Evolutionary conservation across 2,888 invertebrate genomes (phyloP).

Genomic region (Parthenolecanium corni): DNA sequence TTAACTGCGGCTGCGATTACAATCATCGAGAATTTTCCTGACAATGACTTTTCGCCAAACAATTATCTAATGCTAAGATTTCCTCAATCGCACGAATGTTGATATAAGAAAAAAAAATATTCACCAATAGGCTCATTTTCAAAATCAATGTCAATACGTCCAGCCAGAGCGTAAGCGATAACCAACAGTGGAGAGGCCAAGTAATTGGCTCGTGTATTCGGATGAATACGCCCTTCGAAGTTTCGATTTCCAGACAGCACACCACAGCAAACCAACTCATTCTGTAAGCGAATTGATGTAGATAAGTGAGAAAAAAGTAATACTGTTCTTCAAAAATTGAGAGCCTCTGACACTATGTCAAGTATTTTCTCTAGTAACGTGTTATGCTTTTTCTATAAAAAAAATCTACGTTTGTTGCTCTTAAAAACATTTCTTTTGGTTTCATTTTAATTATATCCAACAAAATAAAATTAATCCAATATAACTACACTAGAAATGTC

Average conservation of each 20-base stretch:
- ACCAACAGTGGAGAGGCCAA: slow-evolving; percentile 93
- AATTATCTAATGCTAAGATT: no score
- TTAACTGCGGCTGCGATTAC: not conserved
- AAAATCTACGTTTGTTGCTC: not conserved
- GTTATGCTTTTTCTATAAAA: not conserved
- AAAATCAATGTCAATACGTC: slow-evolving; percentile 89
- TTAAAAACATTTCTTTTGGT: no score
- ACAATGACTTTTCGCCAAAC: no score
- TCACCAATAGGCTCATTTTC: slow-evolving; percentile 72
- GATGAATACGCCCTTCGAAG: slow-evolving; percentile 96
- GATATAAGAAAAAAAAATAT: slow-evolving; percentile 29
- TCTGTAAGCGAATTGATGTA: slow-evolving; percentile 43
- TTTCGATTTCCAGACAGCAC: slow-evolving; percentile 95
- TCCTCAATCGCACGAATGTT: not conserved
- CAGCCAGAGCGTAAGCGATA: slow-evolving; percentile 94
- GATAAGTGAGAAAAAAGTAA: no score
- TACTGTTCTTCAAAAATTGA: no score
- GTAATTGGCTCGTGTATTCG: slow-evolving; percentile 92
- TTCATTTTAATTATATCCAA: no score
- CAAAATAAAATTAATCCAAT: no score
- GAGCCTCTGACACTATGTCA: not conserved
- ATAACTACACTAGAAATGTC: no score
- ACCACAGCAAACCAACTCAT: slow-evolving; percentile 87
- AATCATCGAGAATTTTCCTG: not conserved
- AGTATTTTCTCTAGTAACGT: not conserved